These are phyloP conservation scores for Cygnus olor DNA, from an alignment of 2,797 vertebrate species.

Conservation along the genomic window DNA sequence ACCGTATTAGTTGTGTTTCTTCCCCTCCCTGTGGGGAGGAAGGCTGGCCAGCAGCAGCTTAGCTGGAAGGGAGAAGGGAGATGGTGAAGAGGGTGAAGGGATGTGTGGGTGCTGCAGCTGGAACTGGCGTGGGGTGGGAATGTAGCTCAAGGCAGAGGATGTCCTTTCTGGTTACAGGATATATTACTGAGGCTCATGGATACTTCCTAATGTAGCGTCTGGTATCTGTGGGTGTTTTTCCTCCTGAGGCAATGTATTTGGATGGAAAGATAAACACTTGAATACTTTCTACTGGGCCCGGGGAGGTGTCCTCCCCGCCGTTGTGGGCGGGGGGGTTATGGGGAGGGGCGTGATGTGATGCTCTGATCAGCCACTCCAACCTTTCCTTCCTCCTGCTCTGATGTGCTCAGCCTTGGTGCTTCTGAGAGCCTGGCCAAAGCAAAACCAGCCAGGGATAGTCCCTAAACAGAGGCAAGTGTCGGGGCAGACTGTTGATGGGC, in stretches of 20 bases:
- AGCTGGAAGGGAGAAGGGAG: not conserved
- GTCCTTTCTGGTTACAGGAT: not conserved
- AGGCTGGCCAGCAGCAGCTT: not conserved
- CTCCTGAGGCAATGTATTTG: not conserved
- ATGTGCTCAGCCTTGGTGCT: not conserved
- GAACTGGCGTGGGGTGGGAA: not conserved
- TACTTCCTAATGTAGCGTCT: not conserved
- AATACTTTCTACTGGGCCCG: not conserved
- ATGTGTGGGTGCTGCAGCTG: not conserved
- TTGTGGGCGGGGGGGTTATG: not conserved
- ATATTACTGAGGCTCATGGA: not conserved
- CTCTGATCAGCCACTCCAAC: not conserved
- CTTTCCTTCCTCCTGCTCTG: not conserved
- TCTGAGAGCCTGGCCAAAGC: not conserved
- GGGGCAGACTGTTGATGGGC: not conserved
- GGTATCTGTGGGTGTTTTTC: not conserved
- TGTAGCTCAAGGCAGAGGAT: not conserved
- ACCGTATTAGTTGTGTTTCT: accelerated
- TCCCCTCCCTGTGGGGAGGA: not conserved
- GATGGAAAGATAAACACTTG: not conserved
- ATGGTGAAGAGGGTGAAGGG: not conserved
- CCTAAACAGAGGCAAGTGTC: not conserved
- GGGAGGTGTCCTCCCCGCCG: not conserved
- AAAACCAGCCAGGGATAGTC: not conserved
- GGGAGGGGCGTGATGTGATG: not conserved